Evolutionary conservation across 2,797 vertebrate species (phyloP).

Genomic region (Enteromius fasciolatus): DNA sequence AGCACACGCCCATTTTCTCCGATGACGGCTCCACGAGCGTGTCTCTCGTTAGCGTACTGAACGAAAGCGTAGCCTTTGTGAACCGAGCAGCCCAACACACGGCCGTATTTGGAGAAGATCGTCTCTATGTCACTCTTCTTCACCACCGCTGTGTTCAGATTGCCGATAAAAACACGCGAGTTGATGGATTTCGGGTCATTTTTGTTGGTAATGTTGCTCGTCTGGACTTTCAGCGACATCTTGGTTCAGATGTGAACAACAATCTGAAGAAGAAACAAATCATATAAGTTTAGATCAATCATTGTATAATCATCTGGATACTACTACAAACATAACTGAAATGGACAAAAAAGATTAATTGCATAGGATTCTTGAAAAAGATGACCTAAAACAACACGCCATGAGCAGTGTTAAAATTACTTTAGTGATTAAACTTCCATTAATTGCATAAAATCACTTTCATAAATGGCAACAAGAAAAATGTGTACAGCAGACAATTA

Average conservation of each 20-base stretch:
- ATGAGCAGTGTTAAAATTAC: background rate
- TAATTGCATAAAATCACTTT: background rate
- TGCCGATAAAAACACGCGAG: constrained; percentile 94
- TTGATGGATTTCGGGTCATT: constrained; percentile 96
- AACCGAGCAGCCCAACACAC: constrained; percentile 91
- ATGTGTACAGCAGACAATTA: background rate
- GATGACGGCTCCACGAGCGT: constrained; percentile 88
- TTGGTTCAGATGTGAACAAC: constrained; percentile 63
- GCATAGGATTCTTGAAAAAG: background rate
- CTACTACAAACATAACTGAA: background rate
- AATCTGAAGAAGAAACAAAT: constrained; percentile 47
- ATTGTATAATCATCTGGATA: background rate
- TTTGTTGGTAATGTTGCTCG: constrained; percentile 96
- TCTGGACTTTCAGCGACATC: constrained; percentile 93
- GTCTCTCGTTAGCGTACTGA: constrained; percentile 89
- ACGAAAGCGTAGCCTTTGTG: constrained; percentile 95
- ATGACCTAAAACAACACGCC: background rate
- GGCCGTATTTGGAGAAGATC: constrained; percentile 92
- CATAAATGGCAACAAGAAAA: background rate
- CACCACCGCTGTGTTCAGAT: constrained; percentile 92
- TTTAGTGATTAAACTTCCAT: background rate
- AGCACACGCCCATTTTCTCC: constrained; percentile 90
- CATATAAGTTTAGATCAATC: background rate
- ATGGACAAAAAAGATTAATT: background rate
- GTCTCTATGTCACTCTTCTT: constrained; percentile 93